A percentile compares a stretch with the other conserved stretches of the same genome.
Evolutionary conservation across 2,797 vertebrate genomes (phyloP).

Genomic region (Vespertilio murinus): DNA sequence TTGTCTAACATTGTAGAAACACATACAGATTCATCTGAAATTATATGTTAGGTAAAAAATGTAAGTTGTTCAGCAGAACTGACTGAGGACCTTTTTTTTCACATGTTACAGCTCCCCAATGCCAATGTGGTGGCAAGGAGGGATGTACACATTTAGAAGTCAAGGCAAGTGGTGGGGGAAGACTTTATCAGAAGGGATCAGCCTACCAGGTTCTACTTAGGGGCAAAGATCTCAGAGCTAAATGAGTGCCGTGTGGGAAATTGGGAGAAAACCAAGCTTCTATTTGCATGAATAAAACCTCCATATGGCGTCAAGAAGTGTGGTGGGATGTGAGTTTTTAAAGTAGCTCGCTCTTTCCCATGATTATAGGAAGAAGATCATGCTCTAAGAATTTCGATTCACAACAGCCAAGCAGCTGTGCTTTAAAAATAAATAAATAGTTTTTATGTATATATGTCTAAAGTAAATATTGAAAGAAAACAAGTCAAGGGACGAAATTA

Average conservation of each 20-base stretch:
- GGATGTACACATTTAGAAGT: background rate
- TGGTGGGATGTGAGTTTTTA: slow-evolving; percentile 65
- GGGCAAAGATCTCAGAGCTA: background rate
- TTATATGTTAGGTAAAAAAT: background rate
- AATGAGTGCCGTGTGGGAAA: slow-evolving; percentile 51
- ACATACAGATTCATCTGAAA: background rate
- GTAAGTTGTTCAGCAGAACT: background rate
- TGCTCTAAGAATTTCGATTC: slow-evolving; percentile 72
- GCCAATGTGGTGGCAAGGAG: background rate
- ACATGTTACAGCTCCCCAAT: background rate
- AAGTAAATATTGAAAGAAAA: slow-evolving; percentile 39
- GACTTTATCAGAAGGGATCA: background rate
- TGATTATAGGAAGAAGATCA: slow-evolving; percentile 68
- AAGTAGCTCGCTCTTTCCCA: slow-evolving; percentile 73
- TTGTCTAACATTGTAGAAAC: slow-evolving; percentile 19
- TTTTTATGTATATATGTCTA: background rate
- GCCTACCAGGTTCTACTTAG: background rate
- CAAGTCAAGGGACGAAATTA: slow-evolving; percentile 27
- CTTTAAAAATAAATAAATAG: slow-evolving; percentile 9
- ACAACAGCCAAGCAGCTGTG: slow-evolving; percentile 59
- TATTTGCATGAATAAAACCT: slow-evolving; percentile 68
- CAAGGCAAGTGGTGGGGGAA: background rate
- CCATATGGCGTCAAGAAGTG: slow-evolving; percentile 74
- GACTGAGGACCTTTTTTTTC: background rate
- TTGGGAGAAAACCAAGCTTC: slow-evolving; percentile 52